A percentile compares a stretch with the other conserved stretches of the same genome.
Conservation (phyloP, 2,888 invertebrate species). For the Lottia scabra region DNA sequence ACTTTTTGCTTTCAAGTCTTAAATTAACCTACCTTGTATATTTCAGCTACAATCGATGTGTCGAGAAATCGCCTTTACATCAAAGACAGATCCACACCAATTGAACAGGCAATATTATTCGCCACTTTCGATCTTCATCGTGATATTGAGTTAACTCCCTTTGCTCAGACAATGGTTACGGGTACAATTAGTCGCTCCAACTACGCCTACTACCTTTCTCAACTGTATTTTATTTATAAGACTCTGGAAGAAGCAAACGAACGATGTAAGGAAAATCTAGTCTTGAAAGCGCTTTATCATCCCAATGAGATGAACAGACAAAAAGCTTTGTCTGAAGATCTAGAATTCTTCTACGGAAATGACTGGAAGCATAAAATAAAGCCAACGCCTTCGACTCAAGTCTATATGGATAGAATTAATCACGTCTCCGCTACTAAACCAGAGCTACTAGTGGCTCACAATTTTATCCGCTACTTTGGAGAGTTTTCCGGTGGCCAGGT, state of each 20-base stretch:
- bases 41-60: too few species aligned
- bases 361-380: conserved; percentile 30
- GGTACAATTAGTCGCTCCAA: conserved; percentile 15
- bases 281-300: conserved; percentile 22
- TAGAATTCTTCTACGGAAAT: conserved; percentile 37
- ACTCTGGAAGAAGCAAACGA: conserved; percentile 37
- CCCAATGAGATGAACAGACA: conserved; percentile 30
- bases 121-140: conserved; percentile 27
- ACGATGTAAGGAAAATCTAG: conserved; percentile 22
- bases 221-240: conserved; percentile 42
- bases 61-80: neutral
- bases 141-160: conserved; percentile 25
- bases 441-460: conserved; percentile 32
- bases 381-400: conserved; percentile 24
- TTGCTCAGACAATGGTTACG: conserved; percentile 22
- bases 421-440: conserved; percentile 25
- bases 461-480: conserved; percentile 46
- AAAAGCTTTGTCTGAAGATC: conserved; percentile 34
- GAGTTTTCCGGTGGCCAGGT: conserved; percentile 47
- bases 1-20: too few species aligned
- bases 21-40: too few species aligned
- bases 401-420: conserved; percentile 35
- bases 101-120: conserved; percentile 14
- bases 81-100: neutral
- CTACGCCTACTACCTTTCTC: conserved; percentile 30